Conservation (phyloP, 1,140 invertebrate species). For the Homarus americanus region DNA sequence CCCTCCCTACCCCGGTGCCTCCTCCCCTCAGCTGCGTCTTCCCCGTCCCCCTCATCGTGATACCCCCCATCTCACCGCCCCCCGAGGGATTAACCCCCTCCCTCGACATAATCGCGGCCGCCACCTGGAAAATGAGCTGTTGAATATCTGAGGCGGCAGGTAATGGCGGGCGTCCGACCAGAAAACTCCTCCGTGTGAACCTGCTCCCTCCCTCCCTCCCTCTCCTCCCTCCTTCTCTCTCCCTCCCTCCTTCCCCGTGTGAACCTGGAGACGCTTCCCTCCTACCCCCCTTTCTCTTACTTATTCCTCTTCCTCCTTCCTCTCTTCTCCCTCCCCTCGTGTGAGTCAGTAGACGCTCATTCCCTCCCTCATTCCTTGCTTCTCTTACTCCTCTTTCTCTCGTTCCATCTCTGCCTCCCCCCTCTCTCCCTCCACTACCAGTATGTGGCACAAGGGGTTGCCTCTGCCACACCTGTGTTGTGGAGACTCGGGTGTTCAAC, state of each 20-base stretch:
- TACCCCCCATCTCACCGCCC: too few relatives aligned
- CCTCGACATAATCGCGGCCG: too few relatives aligned
- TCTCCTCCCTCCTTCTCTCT: not conserved
- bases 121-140: not conserved
- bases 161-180: not conserved
- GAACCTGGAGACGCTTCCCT: not conserved
- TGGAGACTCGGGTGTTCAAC: too few relatives aligned
- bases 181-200: not conserved
- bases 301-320: not conserved
- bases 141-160: not conserved
- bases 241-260: slow-evolving; percentile 2
- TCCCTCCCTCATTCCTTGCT: not conserved
- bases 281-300: slow-evolving; percentile 9
- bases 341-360: too few relatives aligned
- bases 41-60: too few relatives aligned
- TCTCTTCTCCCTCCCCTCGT: not conserved
- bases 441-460: not conserved
- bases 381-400: not conserved
- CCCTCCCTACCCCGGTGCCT: too few relatives aligned
- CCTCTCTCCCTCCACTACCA: not conserved
- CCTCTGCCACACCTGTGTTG: too few relatives aligned
- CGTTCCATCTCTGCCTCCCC: not conserved
- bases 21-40: too few relatives aligned
- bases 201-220: not conserved
- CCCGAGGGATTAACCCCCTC: too few relatives aligned